These are phyloP conservation scores for Callipepla californica DNA, from an alignment of 2,113 vertebrate species.

Conservation along the genomic window DNA sequence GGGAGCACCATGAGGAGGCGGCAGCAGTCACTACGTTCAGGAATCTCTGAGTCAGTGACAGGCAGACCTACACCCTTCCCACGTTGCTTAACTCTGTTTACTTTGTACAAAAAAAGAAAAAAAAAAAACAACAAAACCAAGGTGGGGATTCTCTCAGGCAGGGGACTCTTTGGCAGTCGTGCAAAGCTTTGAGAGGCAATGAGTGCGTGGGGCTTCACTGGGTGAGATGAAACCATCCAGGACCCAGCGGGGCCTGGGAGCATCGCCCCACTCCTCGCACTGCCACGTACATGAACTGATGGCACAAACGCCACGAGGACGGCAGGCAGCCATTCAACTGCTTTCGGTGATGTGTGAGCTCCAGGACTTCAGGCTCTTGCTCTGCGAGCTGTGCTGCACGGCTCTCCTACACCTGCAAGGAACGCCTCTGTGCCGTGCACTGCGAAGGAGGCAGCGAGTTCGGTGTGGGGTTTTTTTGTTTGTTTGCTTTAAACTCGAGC, in stretches of 20 bases:
- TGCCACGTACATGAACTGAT: fast-evolving
- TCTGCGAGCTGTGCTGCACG: background rate
- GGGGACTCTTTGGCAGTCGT: background rate
- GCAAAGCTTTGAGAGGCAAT: background rate
- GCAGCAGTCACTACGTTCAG: conserved; percentile 38
- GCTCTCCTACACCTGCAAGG: conserved; percentile 1
- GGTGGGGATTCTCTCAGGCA: conserved; percentile 47
- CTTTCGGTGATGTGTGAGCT: background rate
- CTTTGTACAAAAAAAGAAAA: conserved; percentile 43
- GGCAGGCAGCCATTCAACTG: background rate
- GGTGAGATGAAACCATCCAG: fast-evolving
- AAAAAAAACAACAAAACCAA: conserved; percentile 19
- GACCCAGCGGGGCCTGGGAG: fast-evolving
- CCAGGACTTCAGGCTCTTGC: background rate
- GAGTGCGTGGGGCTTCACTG: background rate
- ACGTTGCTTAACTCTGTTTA: conserved; percentile 71
- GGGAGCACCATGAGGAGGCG: conserved; percentile 20
- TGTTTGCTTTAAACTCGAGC: background rate
- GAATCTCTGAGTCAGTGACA: conserved; percentile 76
- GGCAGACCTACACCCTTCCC: conserved; percentile 62
- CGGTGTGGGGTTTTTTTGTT: background rate
- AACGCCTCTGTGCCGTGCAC: background rate
- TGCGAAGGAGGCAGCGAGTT: background rate
- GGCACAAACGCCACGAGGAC: background rate
- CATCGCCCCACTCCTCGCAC: fast-evolving